phyloP scores from a whole-genome alignment of 1,140 invertebrate genomes.

The Zaprionus vittiger region DNA sequence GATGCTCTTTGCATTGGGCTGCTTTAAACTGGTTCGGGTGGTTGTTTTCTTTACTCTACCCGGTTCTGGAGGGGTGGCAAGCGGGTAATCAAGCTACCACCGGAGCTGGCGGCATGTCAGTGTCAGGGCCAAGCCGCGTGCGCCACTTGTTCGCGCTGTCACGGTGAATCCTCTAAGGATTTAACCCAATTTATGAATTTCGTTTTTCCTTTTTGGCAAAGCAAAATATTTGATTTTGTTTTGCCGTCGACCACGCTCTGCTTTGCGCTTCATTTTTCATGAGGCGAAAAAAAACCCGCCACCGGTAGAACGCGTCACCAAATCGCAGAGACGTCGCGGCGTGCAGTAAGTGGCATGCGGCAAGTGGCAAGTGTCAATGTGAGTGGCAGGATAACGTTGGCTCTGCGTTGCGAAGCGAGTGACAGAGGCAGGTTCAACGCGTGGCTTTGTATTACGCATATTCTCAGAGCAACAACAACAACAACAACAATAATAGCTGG shows the following conservation, averaged over 20 bases:
- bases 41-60: conserved; percentile 6
- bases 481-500: not conserved
- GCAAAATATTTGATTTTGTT: conserved; percentile 81
- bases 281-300: conserved; percentile 43
- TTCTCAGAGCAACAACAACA: conserved; percentile 1
- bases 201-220: conserved; percentile 39
- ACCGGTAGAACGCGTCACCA: conserved; percentile 38
- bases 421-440: conserved; percentile 59
- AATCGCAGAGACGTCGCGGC: conserved; percentile 38
- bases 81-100: conserved; percentile 47
- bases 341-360: conserved; percentile 23
- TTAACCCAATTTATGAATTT: conserved; percentile 82
- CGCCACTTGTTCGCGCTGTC: conserved; percentile 80
- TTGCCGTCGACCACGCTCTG: conserved; percentile 37
- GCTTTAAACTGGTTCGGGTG: conserved; percentile 43
- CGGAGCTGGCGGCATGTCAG: conserved; percentile 49
- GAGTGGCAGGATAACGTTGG: conserved; percentile 68
- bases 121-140: conserved; percentile 60
- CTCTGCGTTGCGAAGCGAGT: conserved; percentile 53
- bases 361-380: conserved; percentile 64
- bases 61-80: conserved; percentile 57
- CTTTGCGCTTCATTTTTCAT: conserved; percentile 80
- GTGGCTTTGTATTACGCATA: conserved; percentile 50
- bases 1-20: not conserved
- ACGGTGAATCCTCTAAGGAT: conserved; percentile 80